A percentile compares a stretch with the other conserved stretches of the same genome.
Evolutionary conservation across 2,888 invertebrate genomes (phyloP).

Genomic region (Pyrgus malvae): DNA sequence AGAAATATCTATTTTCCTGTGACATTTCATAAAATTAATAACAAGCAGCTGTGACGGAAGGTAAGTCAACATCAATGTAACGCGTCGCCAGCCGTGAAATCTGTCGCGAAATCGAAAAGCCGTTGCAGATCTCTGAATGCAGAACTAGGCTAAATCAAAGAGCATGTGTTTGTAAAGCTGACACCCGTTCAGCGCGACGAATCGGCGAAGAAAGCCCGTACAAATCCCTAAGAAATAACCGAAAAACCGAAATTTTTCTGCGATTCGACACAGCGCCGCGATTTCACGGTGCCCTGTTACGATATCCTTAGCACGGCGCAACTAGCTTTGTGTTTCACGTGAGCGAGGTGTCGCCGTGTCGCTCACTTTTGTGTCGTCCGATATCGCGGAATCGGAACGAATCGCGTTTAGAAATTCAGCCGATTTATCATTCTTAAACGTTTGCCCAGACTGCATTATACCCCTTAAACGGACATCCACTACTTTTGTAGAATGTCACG

Average conservation of each 20-base stretch:
- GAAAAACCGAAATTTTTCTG: conserved; percentile 82
- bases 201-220: conserved; percentile 80
- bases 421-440: conserved; percentile 80
- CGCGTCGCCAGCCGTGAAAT: conserved; percentile 74
- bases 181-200: conserved; percentile 77
- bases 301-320: conserved; percentile 47
- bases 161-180: conserved; percentile 78
- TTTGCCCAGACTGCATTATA: conserved; percentile 58
- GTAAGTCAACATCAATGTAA: conserved; percentile 82
- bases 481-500: conserved; percentile 69
- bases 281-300: conserved; percentile 77
- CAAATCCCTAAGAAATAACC: conserved; percentile 82
- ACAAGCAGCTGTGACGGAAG: conserved; percentile 80
- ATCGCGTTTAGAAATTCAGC: conserved; percentile 62
- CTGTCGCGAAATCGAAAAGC: conserved; percentile 75
- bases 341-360: conserved; percentile 60
- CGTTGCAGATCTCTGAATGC: conserved; percentile 64
- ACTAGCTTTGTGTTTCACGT: conserved; percentile 33
- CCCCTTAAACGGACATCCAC: conserved; percentile 70
- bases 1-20: conserved; percentile 17
- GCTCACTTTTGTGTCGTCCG: conserved; percentile 61
- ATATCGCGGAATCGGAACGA: conserved; percentile 70
- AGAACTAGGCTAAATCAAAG: conserved; percentile 65
- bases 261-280: conserved; percentile 72
- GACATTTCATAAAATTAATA: conserved; percentile 49